Evolutionary conservation across 2,113 vertebrate genomes (phyloP).

Genomic region (Spilogale gracilis): DNA sequence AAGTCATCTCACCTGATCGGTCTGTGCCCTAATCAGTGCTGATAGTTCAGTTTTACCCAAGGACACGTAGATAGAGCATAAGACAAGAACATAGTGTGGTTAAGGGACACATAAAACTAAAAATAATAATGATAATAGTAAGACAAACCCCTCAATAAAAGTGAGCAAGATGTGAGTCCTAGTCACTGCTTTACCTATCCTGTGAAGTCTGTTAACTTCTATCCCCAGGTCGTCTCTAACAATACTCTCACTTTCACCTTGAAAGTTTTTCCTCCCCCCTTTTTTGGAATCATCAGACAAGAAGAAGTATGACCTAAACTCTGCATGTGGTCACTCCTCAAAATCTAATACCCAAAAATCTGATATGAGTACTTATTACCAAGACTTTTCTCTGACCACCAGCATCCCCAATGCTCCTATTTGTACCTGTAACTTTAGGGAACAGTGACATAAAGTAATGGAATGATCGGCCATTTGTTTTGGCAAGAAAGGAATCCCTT

Average conservation of each 20-base stretch:
- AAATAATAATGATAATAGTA: neutral
- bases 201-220: neutral
- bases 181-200: neutral
- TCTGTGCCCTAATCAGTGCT: neutral
- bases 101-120: neutral
- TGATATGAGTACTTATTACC: neutral
- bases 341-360: neutral
- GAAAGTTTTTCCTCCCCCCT: neutral
- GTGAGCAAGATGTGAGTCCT: neutral
- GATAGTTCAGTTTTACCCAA: neutral
- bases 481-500: neutral
- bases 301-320: neutral
- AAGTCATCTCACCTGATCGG: neutral
- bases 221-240: no score
- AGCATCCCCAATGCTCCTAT: neutral
- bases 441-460: neutral
- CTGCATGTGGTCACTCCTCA: neutral
- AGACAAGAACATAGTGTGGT: neutral
- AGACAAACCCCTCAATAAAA: neutral
- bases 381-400: neutral
- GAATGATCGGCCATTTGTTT: neutral
- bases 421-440: neutral
- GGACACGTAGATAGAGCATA: neutral
- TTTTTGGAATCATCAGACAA: neutral
- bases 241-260: neutral